These are phyloP conservation scores for Cryptus viduatorius DNA, from an alignment of 2,888 invertebrate genomes.

Conservation along the genomic window DNA sequence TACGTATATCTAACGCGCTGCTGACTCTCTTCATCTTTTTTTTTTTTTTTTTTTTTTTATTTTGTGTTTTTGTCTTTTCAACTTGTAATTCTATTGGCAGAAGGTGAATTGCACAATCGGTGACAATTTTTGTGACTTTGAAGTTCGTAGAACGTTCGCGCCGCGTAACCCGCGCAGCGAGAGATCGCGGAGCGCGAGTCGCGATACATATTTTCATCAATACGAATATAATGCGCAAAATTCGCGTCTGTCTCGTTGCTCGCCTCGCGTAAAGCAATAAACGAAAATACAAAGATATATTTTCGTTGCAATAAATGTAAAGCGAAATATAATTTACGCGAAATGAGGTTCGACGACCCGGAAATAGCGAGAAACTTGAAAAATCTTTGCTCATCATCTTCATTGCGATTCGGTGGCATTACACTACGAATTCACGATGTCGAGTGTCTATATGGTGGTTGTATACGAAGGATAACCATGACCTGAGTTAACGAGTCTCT, in stretches of 20 bases:
- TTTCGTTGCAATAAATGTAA: too few species aligned
- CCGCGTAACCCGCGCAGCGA: neutral
- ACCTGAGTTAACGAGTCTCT: constrained; percentile 54
- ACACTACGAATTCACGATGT: neutral
- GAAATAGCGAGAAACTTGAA: neutral
- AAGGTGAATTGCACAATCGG: constrained; percentile 14
- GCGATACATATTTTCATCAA: neutral
- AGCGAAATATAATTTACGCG: too few species aligned
- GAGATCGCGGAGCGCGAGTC: constrained; percentile 18
- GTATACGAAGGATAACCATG: constrained; percentile 50
- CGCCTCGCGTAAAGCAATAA: too few species aligned
- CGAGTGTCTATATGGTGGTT: constrained; percentile 34
- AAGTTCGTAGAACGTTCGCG: neutral
- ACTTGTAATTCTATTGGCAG: constrained; percentile 37
- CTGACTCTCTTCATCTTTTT: constrained; percentile 13
- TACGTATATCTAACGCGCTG: constrained; percentile 10
- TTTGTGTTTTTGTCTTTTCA: neutral
- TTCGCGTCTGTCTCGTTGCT: too few species aligned
- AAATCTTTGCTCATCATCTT: constrained; percentile 1
- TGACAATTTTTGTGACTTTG: neutral
- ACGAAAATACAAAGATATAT: too few species aligned
- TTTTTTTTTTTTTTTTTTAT: constrained; percentile 33
- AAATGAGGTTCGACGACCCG: neutral
- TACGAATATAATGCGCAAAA: neutral
- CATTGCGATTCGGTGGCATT: neutral